Percentiles rank a stretch among this genome's conserved stretches.
These are phyloP conservation scores for Sturmia bella DNA, from an alignment of 2,888 invertebrate species.

Conservation along the genomic window DNA sequence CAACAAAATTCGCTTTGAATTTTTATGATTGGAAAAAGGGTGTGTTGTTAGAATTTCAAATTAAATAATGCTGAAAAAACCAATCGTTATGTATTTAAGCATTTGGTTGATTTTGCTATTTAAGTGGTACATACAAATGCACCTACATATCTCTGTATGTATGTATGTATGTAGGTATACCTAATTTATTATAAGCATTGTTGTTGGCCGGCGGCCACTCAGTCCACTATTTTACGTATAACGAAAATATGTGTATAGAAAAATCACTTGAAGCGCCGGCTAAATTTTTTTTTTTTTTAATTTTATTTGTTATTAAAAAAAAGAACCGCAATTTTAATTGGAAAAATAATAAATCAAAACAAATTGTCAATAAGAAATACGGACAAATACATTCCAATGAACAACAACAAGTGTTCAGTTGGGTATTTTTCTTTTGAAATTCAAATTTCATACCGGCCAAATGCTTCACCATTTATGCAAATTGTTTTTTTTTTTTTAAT, in stretches of 20 bases:
- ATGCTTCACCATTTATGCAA: constrained; percentile 47
- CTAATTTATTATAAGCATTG: constrained; percentile 47
- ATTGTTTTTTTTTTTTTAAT: neutral
- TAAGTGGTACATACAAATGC: constrained; percentile 14
- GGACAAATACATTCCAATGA: constrained; percentile 23
- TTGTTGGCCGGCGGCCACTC: too few relatives aligned
- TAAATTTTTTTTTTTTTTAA: constrained; percentile 27
- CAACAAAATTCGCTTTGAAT: constrained; percentile 51
- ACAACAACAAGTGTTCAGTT: constrained; percentile 29
- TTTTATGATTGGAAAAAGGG: constrained; percentile 61
- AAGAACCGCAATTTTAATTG: constrained; percentile 64
- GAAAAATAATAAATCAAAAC: constrained; percentile 62
- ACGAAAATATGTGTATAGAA: neutral
- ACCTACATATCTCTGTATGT: too few relatives aligned
- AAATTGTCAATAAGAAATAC: constrained; percentile 30
- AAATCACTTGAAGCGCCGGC: constrained; percentile 45
- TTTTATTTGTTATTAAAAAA: too few relatives aligned
- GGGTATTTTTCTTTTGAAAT: constrained; percentile 14
- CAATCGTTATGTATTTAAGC: constrained; percentile 10
- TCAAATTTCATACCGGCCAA: constrained; percentile 35
- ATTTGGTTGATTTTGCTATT: constrained; percentile 28
- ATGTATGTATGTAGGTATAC: too few relatives aligned
- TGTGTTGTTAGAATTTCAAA: constrained; percentile 56
- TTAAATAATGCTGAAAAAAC: constrained; percentile 15
- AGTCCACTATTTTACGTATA: constrained; percentile 14